phyloP scores from a whole-genome alignment of 2,888 invertebrate species.

The Lysandra bellargus region DNA sequence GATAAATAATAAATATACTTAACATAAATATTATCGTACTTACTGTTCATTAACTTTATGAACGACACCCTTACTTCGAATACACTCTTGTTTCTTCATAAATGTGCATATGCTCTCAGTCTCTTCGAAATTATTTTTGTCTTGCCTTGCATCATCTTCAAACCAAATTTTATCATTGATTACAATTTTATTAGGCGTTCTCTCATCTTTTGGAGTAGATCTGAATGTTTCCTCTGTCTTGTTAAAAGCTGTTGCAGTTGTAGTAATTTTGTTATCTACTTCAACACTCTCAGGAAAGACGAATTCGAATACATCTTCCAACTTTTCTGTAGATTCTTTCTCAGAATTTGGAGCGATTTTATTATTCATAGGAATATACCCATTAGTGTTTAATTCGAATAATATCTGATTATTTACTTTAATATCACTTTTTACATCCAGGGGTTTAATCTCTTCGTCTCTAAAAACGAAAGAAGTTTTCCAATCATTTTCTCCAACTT shows the following conservation, averaged over 20 bases:
- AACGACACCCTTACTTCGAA: slow-evolving; percentile 51
- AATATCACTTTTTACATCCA: slow-evolving; percentile 25
- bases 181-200: slow-evolving; percentile 35
- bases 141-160: slow-evolving; percentile 37
- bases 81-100: slow-evolving; percentile 56
- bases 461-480: slow-evolving; percentile 31
- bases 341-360: slow-evolving; percentile 4
- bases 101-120: slow-evolving; percentile 59
- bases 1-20: not conserved
- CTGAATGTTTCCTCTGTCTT: not conserved
- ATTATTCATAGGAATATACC: slow-evolving; percentile 22
- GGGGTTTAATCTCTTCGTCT: slow-evolving; percentile 35
- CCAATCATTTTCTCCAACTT: not conserved
- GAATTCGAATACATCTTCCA: slow-evolving; percentile 51
- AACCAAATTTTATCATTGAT: slow-evolving; percentile 43
- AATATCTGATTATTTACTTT: slow-evolving; percentile 34
- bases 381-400: not conserved
- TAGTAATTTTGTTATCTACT: slow-evolving; percentile 23
- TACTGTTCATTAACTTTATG: slow-evolving; percentile 48
- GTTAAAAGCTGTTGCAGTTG: not conserved
- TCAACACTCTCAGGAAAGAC: slow-evolving; percentile 49
- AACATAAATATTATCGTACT: slow-evolving; percentile 35
- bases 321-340: slow-evolving; percentile 34
- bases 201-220: not conserved
- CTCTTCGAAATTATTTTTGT: slow-evolving; percentile 37